Conservation (phyloP, 1,140 invertebrate genomes). For the Atta colombica region DNA sequence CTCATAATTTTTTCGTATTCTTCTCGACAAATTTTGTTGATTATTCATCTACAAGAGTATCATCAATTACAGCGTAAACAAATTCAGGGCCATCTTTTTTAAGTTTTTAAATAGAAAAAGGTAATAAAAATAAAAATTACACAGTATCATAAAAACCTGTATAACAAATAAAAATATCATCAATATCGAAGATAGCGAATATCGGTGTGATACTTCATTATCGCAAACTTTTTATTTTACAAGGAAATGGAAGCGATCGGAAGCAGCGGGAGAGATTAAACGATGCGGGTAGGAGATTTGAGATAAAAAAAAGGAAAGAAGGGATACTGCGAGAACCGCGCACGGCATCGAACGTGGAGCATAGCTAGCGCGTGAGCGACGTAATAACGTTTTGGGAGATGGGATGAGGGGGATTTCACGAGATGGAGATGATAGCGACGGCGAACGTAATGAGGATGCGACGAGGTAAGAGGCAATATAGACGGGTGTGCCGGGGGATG, state of each 20-base stretch:
- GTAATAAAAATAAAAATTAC: background rate
- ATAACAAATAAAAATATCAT: background rate
- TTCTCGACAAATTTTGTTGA: slow-evolving; percentile 20
- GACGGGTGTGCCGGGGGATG: background rate
- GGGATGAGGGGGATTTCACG: slow-evolving; percentile 44
- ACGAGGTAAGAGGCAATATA: slow-evolving; percentile 63
- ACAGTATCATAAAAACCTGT: background rate
- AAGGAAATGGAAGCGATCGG: slow-evolving; percentile 2
- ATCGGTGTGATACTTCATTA: background rate
- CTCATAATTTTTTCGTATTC: background rate
- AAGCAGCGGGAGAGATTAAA: slow-evolving; percentile 34
- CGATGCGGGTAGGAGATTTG: background rate
- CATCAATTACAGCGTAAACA: background rate
- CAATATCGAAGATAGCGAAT: background rate
- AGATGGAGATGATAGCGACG: slow-evolving; percentile 56
- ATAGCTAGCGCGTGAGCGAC: slow-evolving; percentile 54
- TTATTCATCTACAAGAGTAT: background rate
- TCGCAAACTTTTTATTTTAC: background rate
- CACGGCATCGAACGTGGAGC: slow-evolving; percentile 17
- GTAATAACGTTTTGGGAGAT: slow-evolving; percentile 57
- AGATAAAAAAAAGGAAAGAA: background rate
- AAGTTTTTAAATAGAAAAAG: background rate
- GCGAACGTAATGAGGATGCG: slow-evolving; percentile 62
- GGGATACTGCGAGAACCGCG: too few relatives aligned
- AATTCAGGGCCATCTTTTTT: background rate